These are phyloP conservation scores for Oscheius myriophilus DNA, from an alignment of 2,888 invertebrate genomes.

Conservation along the genomic window DNA sequence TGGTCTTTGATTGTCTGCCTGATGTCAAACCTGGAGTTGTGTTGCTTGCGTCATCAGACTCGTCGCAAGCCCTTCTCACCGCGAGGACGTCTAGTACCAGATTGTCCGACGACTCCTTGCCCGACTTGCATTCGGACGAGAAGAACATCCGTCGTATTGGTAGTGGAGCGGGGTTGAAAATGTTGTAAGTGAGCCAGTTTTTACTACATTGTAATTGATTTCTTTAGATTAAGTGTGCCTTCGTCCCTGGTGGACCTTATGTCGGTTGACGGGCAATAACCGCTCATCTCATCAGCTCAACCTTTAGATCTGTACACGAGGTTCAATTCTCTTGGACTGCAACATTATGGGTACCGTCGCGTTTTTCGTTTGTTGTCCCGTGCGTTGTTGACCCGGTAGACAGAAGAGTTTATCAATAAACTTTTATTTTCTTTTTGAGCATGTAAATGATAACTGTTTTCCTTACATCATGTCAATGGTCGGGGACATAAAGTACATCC, in stretches of 20 bases:
- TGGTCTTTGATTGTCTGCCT: constrained; percentile 66
- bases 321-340: no score
- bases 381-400: no score
- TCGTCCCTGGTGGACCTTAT: constrained; percentile 50
- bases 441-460: no score
- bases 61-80: constrained; percentile 60
- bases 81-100: constrained; percentile 45
- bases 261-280: constrained; percentile 39
- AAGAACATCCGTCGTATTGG: constrained; percentile 66
- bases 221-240: constrained; percentile 45
- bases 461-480: constrained; percentile 25
- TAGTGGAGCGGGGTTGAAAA: constrained; percentile 60
- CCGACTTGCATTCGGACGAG: constrained; percentile 69
- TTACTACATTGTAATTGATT: not conserved
- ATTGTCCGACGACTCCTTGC: constrained; percentile 60
- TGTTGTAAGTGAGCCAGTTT: constrained; percentile 54
- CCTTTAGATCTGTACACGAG: no score
- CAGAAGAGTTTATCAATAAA: no score
- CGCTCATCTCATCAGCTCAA: no score
- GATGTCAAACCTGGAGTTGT: constrained; percentile 58
- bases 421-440: no score
- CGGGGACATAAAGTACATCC: constrained; percentile 15
- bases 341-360: no score
- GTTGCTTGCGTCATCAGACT: constrained; percentile 59
- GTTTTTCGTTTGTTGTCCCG: no score